Evolutionary conservation across 2,797 vertebrate species (phyloP), one percentile per base, ranked within the genome.

Genomic region (Phyllotis vaccarum): DNA sequence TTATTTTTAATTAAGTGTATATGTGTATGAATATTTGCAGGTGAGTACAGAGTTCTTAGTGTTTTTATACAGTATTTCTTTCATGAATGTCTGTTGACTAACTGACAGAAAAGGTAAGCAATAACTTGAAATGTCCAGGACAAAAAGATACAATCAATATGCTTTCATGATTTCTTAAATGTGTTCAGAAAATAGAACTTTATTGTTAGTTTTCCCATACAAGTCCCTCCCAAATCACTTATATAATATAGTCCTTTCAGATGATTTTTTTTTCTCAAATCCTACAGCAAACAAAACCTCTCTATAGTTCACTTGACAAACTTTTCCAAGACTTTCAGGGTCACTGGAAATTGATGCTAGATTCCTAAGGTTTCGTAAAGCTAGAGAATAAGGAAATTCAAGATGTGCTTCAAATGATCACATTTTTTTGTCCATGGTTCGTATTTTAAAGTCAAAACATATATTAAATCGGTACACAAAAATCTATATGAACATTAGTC

Each of bases 121-220:
- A 79, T 86, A 43, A 90, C 43, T 68, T 86, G 83, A 74, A 87
- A 75, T 74, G n/a, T 24, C 2, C 22, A 37, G 16, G 52, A 83
- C 37, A 31, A 58, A 31, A 74, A 87, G 78, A 78, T 2, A 82
- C 91, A 76, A 46, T 52, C 22, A 88, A 93, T 49, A 40, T 10
- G 82, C 46, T 90, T 93, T 60, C 11, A 70, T 58, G 46, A 49
- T 49, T 49, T 5, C 46, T 49, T 49, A 21, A 22, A 21, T 58
- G 5, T 37, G 6, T 58, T 78, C 4, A 86, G n/a, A 60, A 95
- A 95, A 29, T 12, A 86, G 31, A 81, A 90, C 46, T 91, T 93
- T 80, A 89, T 43, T 70, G 10, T 79, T 78, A 70, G 75, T 82
- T 89, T 85, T 29, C 24, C 24, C 74, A 52, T 6, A 3, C 76